These are phyloP conservation scores for Leptogaster cylindrica DNA, from an alignment of 2,888 invertebrate species.

Conservation along the genomic window DNA sequence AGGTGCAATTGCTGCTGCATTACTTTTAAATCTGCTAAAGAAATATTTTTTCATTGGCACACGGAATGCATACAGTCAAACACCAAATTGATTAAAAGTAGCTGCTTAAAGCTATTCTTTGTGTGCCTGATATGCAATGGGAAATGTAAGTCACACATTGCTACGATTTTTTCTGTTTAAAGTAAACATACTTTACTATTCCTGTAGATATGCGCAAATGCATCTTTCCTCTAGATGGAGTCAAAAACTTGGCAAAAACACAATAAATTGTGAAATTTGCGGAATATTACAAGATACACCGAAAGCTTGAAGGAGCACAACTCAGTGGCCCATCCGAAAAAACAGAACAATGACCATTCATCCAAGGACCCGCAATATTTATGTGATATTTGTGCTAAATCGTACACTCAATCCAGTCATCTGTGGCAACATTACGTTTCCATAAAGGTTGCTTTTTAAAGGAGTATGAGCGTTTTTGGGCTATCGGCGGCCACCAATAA, in stretches of 20 bases:
- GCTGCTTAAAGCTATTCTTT: conserved; percentile 54
- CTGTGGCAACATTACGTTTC: conserved; percentile 71
- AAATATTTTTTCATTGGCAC: conserved; percentile 67
- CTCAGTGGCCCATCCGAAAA: conserved; percentile 66
- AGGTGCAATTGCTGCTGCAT: conserved; percentile 61
- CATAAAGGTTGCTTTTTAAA: conserved; percentile 64
- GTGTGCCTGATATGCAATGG: conserved; percentile 61
- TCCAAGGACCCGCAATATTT: conserved; percentile 62
- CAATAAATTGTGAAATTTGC: conserved; percentile 60
- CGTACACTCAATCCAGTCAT: conserved; percentile 69
- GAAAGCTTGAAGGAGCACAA: conserved; percentile 62
- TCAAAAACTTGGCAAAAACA: too few relatives aligned
- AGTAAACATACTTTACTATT: conserved; percentile 15
- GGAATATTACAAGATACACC: conserved; percentile 55
- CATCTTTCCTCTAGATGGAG: conserved; percentile 60
- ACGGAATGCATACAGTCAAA: conserved; percentile 59
- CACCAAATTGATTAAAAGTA: conserved; percentile 48
- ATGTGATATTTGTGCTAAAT: conserved; percentile 69
- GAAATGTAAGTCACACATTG: conserved; percentile 50
- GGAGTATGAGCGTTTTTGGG: too few relatives aligned
- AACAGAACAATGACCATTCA: conserved; percentile 58
- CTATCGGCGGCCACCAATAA: too few relatives aligned
- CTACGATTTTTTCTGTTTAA: neutral
- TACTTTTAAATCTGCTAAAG: conserved; percentile 63
- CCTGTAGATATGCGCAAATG: conserved; percentile 54